A percentile compares a stretch with the other conserved stretches of the same genome.
Conservation (phyloP, 2,888 invertebrate species). For the Drosophila incognita region DNA sequence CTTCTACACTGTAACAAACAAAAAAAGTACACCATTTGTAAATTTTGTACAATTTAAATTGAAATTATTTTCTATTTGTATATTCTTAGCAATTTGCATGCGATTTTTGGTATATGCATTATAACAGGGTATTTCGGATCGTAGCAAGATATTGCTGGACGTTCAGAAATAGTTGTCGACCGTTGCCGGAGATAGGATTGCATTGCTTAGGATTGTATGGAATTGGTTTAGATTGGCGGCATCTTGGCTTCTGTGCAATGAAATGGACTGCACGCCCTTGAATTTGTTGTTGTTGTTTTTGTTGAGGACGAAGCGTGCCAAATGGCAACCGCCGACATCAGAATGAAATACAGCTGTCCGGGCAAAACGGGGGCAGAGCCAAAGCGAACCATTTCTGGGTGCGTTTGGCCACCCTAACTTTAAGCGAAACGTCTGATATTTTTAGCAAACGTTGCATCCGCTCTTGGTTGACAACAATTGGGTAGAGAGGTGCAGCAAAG, state of each 20-base stretch:
- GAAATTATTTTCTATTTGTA: too few relatives aligned
- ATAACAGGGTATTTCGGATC: constrained; percentile 23
- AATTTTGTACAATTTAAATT: background rate
- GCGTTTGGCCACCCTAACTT: constrained; percentile 47
- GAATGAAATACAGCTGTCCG: constrained; percentile 70
- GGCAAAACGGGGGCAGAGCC: constrained; percentile 23
- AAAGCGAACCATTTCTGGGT: constrained; percentile 13
- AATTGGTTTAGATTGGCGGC: constrained; percentile 54
- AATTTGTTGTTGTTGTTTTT: constrained; percentile 39
- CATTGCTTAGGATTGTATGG: constrained; percentile 20
- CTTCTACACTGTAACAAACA: background rate
- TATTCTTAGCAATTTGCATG: background rate
- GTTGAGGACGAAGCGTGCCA: constrained; percentile 66
- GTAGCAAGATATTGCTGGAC: constrained; percentile 51
- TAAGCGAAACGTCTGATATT: constrained; percentile 41
- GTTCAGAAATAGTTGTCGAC: constrained; percentile 62
- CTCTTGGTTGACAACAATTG: constrained; percentile 15
- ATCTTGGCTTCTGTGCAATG: constrained; percentile 43
- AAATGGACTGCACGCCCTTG: constrained; percentile 53
- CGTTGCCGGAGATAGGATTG: constrained; percentile 20
- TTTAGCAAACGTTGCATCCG: constrained; percentile 57
- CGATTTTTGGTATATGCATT: background rate
- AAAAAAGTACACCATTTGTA: background rate
- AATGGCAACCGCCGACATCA: constrained; percentile 61
- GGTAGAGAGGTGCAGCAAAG: background rate